A percentile compares a stretch with the other conserved stretches of the same genome.
Conservation (phyloP, 2,888 invertebrate genomes). For the Blastobasis lacticolella region DNA sequence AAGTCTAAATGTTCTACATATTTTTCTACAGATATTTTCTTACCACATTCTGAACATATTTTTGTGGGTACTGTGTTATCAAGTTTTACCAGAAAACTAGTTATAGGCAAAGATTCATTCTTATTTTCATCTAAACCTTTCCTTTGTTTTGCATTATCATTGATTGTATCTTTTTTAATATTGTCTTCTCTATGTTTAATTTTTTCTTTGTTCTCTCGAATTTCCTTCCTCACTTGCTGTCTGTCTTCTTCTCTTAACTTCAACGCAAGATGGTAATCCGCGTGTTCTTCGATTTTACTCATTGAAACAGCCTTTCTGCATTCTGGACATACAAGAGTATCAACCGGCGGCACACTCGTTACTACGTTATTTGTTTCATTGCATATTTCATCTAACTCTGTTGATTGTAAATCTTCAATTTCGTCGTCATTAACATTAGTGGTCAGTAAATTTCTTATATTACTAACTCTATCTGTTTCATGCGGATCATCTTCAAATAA, state of each 20-base stretch:
- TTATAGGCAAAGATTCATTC: conserved; percentile 38
- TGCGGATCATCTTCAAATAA: conserved; percentile 55
- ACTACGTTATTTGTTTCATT: conserved; percentile 8
- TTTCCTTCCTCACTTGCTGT: conserved; percentile 34
- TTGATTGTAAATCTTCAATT: conserved; percentile 12
- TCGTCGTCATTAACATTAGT: conserved; percentile 21
- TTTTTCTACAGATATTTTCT: conserved; percentile 74
- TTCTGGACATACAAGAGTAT: conserved; percentile 71
- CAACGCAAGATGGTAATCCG: conserved; percentile 83
- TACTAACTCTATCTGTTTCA: conserved; percentile 40
- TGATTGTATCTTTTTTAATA: background rate
- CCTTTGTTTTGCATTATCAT: conserved; percentile 4
- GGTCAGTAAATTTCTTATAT: conserved; percentile 45
- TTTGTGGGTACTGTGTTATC: conserved; percentile 47
- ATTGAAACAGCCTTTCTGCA: conserved; percentile 76
- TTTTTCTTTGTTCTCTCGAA: conserved; percentile 22
- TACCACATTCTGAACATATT: conserved; percentile 81
- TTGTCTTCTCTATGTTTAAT: conserved; percentile 2
- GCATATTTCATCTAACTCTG: conserved; percentile 5
- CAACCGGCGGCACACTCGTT: conserved; percentile 2
- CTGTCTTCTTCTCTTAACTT: conserved; percentile 76
- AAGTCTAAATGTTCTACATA: conserved; percentile 86
- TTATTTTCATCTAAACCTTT: conserved; percentile 21
- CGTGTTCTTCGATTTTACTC: conserved; percentile 78
- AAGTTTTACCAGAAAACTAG: conserved; percentile 64